These are phyloP conservation scores for Perodicticus potto DNA, from an alignment of 2,797 vertebrate species.

Conservation along the genomic window DNA sequence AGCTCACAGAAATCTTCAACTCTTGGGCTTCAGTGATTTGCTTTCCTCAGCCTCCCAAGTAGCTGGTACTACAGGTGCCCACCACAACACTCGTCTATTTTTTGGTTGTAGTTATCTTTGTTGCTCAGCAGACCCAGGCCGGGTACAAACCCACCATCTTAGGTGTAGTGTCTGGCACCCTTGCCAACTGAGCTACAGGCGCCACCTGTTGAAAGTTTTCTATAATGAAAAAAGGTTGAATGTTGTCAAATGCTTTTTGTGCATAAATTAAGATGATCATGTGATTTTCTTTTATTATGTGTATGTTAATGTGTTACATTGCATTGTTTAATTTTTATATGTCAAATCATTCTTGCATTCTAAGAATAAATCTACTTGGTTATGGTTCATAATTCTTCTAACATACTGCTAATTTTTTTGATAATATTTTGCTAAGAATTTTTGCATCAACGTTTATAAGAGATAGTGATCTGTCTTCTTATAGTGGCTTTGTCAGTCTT, in stretches of 20 bases:
- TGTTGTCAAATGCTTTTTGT: not conserved
- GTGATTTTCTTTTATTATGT: not conserved
- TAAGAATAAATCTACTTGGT: not conserved
- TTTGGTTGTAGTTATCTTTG: too few species aligned
- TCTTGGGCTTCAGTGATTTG: too few species aligned
- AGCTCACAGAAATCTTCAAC: too few species aligned
- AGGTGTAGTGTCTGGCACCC: too few species aligned
- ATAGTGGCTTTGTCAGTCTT: not conserved
- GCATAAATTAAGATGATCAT: not conserved
- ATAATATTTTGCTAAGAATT: not conserved
- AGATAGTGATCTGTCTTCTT: not conserved
- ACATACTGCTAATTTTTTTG: not conserved
- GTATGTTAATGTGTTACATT: not conserved
- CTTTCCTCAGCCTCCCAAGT: too few species aligned
- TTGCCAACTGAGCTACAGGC: too few species aligned
- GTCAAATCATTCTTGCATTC: not conserved
- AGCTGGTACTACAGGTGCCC: too few species aligned
- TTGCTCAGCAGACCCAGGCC: too few species aligned
- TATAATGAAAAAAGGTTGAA: not conserved
- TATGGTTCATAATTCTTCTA: not conserved
- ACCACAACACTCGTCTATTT: too few species aligned
- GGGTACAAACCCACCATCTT: too few species aligned
- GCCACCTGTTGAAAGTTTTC: not conserved
- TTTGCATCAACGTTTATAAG: not conserved
- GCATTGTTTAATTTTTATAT: not conserved